These are phyloP conservation scores for Epirrhoe alternata DNA, from an alignment of 2,888 invertebrate genomes.

Conservation along the genomic window DNA sequence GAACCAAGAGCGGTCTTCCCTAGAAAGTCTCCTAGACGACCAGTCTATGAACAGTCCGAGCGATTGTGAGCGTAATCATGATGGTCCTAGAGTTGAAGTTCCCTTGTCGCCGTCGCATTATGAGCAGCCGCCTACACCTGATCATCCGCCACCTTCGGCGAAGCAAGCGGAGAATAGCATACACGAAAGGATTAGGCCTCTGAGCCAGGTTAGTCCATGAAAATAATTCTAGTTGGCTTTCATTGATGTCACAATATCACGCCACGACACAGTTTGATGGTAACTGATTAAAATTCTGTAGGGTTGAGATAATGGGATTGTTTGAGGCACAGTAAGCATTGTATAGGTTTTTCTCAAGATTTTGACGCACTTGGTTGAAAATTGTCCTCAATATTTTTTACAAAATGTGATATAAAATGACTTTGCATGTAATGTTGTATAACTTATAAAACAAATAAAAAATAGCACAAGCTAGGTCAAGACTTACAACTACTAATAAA, in stretches of 20 bases:
- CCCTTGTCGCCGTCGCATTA: conserved; percentile 96
- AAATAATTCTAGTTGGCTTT: conserved; percentile 34
- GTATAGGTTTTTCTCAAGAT: neutral
- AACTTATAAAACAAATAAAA: neutral
- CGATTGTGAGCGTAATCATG: conserved; percentile 76
- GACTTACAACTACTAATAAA: neutral
- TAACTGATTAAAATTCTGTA: conserved; percentile 8
- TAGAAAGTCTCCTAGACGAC: conserved; percentile 86
- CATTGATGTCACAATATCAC: neutral
- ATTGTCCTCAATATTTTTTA: neutral
- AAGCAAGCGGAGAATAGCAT: conserved; percentile 95
- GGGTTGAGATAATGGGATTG: conserved; percentile 18
- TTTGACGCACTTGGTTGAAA: conserved; percentile 1
- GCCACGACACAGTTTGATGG: conserved; percentile 7
- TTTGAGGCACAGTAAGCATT: conserved; percentile 7
- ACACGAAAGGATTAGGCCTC: conserved; percentile 94
- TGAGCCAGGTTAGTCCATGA: conserved; percentile 92
- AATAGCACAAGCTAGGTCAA: neutral
- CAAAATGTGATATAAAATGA: neutral
- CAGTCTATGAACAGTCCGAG: conserved; percentile 82
- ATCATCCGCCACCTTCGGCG: conserved; percentile 96
- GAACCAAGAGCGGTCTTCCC: conserved; percentile 82
- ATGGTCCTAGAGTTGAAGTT: conserved; percentile 75
- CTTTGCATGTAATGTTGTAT: neutral
- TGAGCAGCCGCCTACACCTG: conserved; percentile 96